Percentiles rank a stretch among this genome's conserved stretches.
Evolutionary conservation across 2,797 vertebrate species (phyloP).

Genomic region (Argentina silus): DNA sequence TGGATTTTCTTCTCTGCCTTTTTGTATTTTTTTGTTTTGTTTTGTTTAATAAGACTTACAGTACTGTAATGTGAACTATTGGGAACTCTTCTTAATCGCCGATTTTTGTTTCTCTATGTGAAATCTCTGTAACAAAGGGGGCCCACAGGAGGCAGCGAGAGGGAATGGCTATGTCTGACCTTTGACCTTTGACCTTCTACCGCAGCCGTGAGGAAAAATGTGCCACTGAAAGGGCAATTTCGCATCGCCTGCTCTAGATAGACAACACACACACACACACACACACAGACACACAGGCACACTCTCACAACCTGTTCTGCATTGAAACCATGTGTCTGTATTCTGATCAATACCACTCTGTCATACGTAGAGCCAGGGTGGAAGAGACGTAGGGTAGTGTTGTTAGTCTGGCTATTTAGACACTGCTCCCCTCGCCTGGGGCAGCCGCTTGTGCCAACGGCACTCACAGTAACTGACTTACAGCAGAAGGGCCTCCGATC

Average conservation of each 20-base stretch:
- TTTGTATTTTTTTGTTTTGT: slow-evolving; percentile 58
- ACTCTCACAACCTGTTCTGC: slow-evolving; percentile 6
- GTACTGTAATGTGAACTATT: slow-evolving; percentile 81
- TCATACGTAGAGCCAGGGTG: slow-evolving; percentile 41
- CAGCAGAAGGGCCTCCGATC: slow-evolving; percentile 27
- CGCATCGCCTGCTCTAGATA: slow-evolving; percentile 35
- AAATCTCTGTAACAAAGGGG: slow-evolving; percentile 59
- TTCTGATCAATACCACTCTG: slow-evolving; percentile 55
- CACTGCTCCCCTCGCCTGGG: slow-evolving; percentile 58
- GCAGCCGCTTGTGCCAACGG: slow-evolving; percentile 39
- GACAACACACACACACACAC: neutral
- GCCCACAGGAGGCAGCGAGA: slow-evolving; percentile 58
- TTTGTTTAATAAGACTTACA: slow-evolving; percentile 75
- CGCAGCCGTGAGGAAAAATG: slow-evolving; percentile 37
- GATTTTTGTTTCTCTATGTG: slow-evolving; percentile 64
- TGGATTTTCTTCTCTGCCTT: slow-evolving; percentile 68
- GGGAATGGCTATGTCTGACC: slow-evolving; percentile 41
- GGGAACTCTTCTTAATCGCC: slow-evolving; percentile 70
- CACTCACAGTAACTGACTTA: slow-evolving; percentile 26
- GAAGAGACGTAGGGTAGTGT: slow-evolving; percentile 14
- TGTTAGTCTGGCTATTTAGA: slow-evolving; percentile 45
- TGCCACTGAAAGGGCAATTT: slow-evolving; percentile 68
- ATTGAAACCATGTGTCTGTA: slow-evolving; percentile 38
- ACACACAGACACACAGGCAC: slow-evolving; percentile 33
- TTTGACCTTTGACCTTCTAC: slow-evolving; percentile 4